Evolutionary conservation across 2,113 vertebrate genomes (phyloP), one percentile per base, ranked within the genome.

Genomic region (Boulengeromyrus knoepffleri): DNA sequence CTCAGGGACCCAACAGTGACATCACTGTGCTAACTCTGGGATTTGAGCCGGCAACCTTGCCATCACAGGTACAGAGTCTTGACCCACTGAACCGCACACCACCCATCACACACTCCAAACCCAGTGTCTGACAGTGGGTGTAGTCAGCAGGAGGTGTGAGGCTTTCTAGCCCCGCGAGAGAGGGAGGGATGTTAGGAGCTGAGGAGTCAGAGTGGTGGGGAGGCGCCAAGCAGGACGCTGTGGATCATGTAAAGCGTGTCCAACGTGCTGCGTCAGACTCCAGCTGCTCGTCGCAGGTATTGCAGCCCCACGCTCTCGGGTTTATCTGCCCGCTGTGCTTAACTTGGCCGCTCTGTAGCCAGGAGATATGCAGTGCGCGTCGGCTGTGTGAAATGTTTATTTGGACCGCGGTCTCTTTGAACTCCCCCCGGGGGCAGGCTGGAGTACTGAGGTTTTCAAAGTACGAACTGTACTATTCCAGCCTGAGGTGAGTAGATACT

Each of bases 81-180:
- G 70, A 36, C 31, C 31, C 74, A 80, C 74, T 80, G 74, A 70
- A 0, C 10, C 10, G 10, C 62, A 31, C 62, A 70, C n/a, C 3
- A 31, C 10, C n/a, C n/a, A 70, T 27, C 53, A 70, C 46, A 45
- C 58, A 45, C 17, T 12, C 27, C 24, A 13, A 42, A 58, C 6
- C 36, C 9, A 96, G 97, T 97, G 95, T 96, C 97, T 96, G 96
- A 98, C 98, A 97, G 93, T 97, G 98, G 97, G 96, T 97, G 9
- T 27, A 17, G 62, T 13, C 24, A 13, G 3, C n/a, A n/a, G 96
- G 97, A 98, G 95, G 15, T 7, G 74, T 36, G 31, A 77, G 36
- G 31, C 27, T 77, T 36, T 77, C 13, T 77, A 31, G 3, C 70
- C 31, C 70, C 13, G 13, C 1, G 13, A 5, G n/a, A 10, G 19